Percentiles rank a stretch among this genome's conserved stretches.
These are phyloP conservation scores for Aelia acuminata DNA, from an alignment of 2,888 invertebrate species.

Conservation along the genomic window DNA sequence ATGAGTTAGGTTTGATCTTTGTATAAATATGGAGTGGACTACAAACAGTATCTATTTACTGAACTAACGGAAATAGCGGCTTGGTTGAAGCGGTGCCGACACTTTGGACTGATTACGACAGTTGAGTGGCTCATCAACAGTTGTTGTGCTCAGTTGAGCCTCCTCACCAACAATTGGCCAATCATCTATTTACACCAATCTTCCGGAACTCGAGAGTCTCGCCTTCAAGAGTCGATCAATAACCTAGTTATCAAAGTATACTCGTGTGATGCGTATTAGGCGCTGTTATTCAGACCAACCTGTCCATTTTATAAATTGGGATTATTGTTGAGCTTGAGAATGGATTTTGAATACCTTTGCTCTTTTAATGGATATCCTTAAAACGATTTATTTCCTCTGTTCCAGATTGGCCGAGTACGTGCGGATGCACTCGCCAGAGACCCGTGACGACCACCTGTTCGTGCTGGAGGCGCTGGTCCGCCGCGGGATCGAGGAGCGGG, in stretches of 20 bases:
- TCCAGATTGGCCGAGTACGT: constrained; percentile 82
- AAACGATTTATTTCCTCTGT: not conserved
- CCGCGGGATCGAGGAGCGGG: constrained; percentile 70
- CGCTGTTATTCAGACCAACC: not conserved
- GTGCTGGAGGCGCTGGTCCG: constrained; percentile 79
- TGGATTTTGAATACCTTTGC: not conserved
- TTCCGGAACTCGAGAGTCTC: not conserved
- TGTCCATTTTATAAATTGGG: not conserved
- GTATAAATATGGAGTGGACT: not conserved
- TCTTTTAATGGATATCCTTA: no score
- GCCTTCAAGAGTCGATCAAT: not conserved
- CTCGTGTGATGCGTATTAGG: not conserved
- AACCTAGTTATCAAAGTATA: not conserved
- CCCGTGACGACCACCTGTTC: constrained; percentile 84
- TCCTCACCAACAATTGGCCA: constrained; percentile 15
- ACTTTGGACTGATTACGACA: not conserved
- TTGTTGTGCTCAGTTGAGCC: constrained; percentile 10
- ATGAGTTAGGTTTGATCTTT: not conserved
- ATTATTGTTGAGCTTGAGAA: not conserved
- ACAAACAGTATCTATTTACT: not conserved
- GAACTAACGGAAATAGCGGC: not conserved
- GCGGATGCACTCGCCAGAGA: constrained; percentile 82
- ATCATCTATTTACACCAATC: constrained; percentile 27
- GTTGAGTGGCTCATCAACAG: constrained; percentile 19
- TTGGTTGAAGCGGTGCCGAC: not conserved